A percentile compares a stretch with the other conserved stretches of the same genome.
phyloP scores from a whole-genome alignment of 2,113 vertebrate genomes.

The Takifugu bimaculatus region DNA sequence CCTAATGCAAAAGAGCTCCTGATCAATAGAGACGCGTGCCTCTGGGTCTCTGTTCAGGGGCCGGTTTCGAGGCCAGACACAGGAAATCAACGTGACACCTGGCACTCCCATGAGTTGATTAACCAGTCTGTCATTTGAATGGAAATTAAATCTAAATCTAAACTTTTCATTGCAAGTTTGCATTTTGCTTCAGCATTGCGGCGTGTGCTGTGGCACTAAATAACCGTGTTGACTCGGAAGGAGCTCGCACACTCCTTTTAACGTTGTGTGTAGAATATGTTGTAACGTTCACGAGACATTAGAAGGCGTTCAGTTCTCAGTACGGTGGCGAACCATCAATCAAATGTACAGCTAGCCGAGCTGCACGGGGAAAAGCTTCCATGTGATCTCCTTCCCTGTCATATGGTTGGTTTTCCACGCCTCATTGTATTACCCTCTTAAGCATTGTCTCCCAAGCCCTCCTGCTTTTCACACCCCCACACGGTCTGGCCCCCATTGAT shows the following conservation, averaged over 20 bases:
- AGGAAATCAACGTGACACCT: too few species aligned
- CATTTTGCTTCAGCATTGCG: too few species aligned
- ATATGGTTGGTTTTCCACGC: constrained; percentile 7
- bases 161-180: too few species aligned
- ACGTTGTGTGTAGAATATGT: too few species aligned
- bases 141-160: too few species aligned
- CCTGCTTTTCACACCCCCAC: constrained; percentile 39
- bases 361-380: constrained; percentile 53
- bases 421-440: constrained; percentile 33
- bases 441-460: constrained; percentile 30
- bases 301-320: too few species aligned
- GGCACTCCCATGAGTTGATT: too few species aligned
- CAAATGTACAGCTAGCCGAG: constrained; percentile 50
- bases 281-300: too few species aligned
- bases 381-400: constrained; percentile 14
- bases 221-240: too few species aligned
- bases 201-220: too few species aligned
- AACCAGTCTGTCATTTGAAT: too few species aligned
- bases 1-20: constrained; percentile 56
- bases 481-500: constrained; percentile 43
- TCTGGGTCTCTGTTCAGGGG: constrained; percentile 7
- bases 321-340: constrained; percentile 7
- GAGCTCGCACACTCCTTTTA: too few species aligned
- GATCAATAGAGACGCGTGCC: constrained; percentile 53
- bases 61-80: not conserved